A percentile compares a stretch with the other conserved stretches of the same genome.
Evolutionary conservation across 1,140 invertebrate genomes (phyloP).

Genomic region (Rhagoletis pomonella): DNA sequence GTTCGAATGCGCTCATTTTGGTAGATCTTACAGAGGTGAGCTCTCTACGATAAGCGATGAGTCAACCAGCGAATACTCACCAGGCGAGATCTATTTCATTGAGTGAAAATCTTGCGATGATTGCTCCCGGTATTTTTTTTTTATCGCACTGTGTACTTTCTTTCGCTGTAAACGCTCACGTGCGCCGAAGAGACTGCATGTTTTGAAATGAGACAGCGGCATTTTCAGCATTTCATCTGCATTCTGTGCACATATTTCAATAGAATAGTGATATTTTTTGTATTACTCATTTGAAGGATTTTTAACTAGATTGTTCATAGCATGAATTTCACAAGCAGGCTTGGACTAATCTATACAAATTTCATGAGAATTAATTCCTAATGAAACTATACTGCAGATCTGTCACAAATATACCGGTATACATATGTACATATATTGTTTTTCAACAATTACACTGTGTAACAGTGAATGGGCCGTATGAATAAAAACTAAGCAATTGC

Average conservation of each 20-base stretch:
- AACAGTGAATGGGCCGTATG: too few species aligned
- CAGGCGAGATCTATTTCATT: not conserved
- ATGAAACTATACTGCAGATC: too few species aligned
- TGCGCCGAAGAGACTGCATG: not conserved
- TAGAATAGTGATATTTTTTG: not conserved
- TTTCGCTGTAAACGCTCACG: not conserved
- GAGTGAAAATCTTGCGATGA: not conserved
- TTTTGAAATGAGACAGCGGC: not conserved
- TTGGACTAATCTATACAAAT: too few species aligned
- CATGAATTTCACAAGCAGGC: not conserved
- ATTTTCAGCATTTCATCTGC: not conserved
- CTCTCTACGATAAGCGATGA: not conserved
- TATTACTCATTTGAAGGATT: not conserved
- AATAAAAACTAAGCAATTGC: too few species aligned
- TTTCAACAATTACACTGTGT: too few species aligned
- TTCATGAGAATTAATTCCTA: too few species aligned
- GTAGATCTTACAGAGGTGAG: not conserved
- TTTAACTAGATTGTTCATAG: not conserved
- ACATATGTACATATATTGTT: too few species aligned
- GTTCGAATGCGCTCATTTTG: not conserved
- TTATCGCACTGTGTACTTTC: too few species aligned
- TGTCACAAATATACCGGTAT: too few species aligned
- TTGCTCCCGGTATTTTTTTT: constrained; percentile 29
- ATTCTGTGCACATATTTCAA: not conserved
- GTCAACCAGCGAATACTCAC: not conserved